Base-by-base conservation (phyloP, 1,140 invertebrate species). In the Leptinotarsa lineolata region DNA sequence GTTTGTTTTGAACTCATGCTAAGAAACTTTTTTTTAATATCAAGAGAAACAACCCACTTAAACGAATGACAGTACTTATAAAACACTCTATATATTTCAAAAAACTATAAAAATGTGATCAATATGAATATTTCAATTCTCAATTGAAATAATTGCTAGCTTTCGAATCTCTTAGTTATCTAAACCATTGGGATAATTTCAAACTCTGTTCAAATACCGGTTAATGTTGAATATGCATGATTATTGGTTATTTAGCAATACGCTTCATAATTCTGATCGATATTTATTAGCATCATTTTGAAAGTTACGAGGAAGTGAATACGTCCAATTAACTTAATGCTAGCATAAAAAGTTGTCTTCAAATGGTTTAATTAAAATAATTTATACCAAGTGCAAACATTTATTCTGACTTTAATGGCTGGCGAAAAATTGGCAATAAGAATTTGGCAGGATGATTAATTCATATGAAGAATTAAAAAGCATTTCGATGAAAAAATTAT, bases 241-340 rank as follows among this genome's bases (percentile, higher is more conserved):
- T 39, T 30, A 30, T 64, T 64, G 22, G 16, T 21, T 64, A 30
- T 64, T 64, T 64, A 18, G 61, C 46, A 68, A 69, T 59, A 68
- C 44, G 72, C 48, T 54, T 54, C n/a, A 68, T 73, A 54, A 58
- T 20, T 48, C 67, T 59, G 15, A n/a, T 68, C 44, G 39, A 61
- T 21, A 48, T 39, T 45, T 54, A 63, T 61, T 69, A 48, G 22
- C 21, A 46, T 15, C 68, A 20, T 58, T 46, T 20, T 45, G 59
- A 45, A 65, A 58, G 72, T 58, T 68, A 72, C 64, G 8, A 72
- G 59, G 63, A 72, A 66, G 21, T 68, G 59, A 54, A 54, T 54
- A 54, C 48, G 48, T 13, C 48, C 48, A 54, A 54, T 54, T 54
- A 54, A 54, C 4, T 5, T 54, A n/a, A 54, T 54, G 48, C 15